Evolutionary conservation across 2,113 vertebrate genomes (phyloP).

Genomic region (Callocephalon fimbriatum): DNA sequence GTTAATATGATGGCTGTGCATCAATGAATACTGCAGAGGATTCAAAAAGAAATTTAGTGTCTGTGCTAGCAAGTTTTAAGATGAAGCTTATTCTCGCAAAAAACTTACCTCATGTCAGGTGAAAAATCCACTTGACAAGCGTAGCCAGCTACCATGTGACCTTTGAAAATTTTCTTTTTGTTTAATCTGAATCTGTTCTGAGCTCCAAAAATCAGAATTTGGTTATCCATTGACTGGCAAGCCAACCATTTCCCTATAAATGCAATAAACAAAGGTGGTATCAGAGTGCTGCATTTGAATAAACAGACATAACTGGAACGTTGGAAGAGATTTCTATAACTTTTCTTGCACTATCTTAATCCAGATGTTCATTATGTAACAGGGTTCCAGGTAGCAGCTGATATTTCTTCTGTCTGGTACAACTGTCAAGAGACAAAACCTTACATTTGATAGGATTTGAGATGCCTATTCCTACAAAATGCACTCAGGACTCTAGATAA

Average conservation of each 20-base stretch:
- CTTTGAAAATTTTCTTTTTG: constrained; percentile 99
- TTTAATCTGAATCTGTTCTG: constrained; percentile 98
- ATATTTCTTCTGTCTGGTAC: background rate
- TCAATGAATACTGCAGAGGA: background rate
- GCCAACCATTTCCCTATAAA: constrained; percentile 94
- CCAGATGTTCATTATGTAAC: background rate
- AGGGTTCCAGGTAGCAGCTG: background rate
- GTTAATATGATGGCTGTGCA: background rate
- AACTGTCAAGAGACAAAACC: background rate
- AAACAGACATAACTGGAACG: background rate
- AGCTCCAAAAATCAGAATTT: constrained; percentile 98
- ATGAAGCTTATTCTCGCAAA: background rate
- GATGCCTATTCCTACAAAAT: background rate
- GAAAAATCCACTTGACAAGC: constrained; percentile 99
- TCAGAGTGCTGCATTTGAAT: background rate
- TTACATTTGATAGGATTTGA: background rate
- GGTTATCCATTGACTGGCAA: constrained; percentile 99
- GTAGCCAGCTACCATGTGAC: constrained; percentile 98
- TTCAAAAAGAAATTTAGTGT: background rate
- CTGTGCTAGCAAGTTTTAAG: background rate
- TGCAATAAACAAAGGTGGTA: background rate
- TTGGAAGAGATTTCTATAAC: background rate
- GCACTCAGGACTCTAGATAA: background rate
- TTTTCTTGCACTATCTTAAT: background rate
- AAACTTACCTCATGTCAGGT: constrained; percentile 95